A percentile compares a stretch with the other conserved stretches of the same genome.
These are phyloP conservation scores for Burhinus oedicnemus DNA, from an alignment of 2,113 vertebrate genomes.

Conservation along the genomic window DNA sequence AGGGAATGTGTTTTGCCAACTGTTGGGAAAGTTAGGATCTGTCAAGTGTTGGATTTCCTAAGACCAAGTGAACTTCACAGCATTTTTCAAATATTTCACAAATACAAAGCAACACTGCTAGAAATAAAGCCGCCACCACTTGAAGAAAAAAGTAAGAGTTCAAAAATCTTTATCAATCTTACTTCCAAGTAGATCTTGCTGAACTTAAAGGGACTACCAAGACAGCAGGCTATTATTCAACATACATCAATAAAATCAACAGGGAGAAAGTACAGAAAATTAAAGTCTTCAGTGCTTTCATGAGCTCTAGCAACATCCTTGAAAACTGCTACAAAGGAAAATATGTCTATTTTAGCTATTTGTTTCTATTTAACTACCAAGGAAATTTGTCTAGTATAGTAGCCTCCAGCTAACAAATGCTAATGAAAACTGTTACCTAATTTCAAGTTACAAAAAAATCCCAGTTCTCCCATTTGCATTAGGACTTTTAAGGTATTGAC, in stretches of 20 bases:
- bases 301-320: slow-evolving; percentile 71
- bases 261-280: neutral
- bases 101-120: neutral
- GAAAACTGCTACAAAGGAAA: slow-evolving; percentile 29
- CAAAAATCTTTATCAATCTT: neutral
- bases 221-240: neutral
- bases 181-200: neutral
- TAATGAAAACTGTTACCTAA: neutral
- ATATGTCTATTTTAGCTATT: neutral
- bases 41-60: slow-evolving; percentile 3
- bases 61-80: slow-evolving; percentile 11
- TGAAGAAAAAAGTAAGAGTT: slow-evolving; percentile 1
- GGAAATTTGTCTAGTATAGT: slow-evolving; percentile 27
- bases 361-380: slow-evolving; percentile 25
- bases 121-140: neutral
- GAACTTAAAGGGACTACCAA: slow-evolving; percentile 21
- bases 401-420: slow-evolving; percentile 2
- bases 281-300: slow-evolving; percentile 3
- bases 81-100: neutral
- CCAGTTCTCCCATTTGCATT: neutral
- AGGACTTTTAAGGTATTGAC: slow-evolving; percentile 38
- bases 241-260: neutral
- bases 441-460: slow-evolving; percentile 8
- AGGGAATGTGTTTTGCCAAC: slow-evolving; percentile 2
- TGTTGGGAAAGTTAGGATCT: neutral